phyloP scores from a whole-genome alignment of 2,888 invertebrate species.

The Gryllus longicercus region DNA sequence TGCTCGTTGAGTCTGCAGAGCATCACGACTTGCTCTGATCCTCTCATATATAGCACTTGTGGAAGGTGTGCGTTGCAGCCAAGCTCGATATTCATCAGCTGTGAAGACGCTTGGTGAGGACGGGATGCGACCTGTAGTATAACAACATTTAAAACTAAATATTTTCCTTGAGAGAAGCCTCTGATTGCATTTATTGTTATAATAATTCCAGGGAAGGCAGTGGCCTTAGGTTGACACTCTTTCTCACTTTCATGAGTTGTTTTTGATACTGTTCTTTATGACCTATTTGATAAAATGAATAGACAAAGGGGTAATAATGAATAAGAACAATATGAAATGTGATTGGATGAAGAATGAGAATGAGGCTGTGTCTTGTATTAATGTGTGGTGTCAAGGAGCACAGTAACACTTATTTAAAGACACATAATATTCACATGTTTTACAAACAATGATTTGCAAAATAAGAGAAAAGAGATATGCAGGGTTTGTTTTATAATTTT shows the following conservation, averaged over 20 bases:
- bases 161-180: background rate
- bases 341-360: too few species aligned
- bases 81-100: conserved; percentile 89
- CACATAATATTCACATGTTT: too few species aligned
- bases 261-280: too few species aligned
- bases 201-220: background rate
- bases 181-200: background rate
- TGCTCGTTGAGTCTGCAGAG: conserved; percentile 62
- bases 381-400: too few species aligned
- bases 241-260: background rate
- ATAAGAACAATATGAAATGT: too few species aligned
- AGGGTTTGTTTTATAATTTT: too few species aligned
- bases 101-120: conserved; percentile 66
- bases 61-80: conserved; percentile 71
- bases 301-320: too few species aligned
- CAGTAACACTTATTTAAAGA: too few species aligned
- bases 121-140: conserved; percentile 48
- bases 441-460: too few species aligned
- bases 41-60: conserved; percentile 91
- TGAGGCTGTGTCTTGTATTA: too few species aligned
- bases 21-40: conserved; percentile 75
- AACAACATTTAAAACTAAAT: conserved; percentile 19
- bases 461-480: too few species aligned
- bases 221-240: background rate
- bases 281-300: too few species aligned